Evolutionary conservation across 2,113 vertebrate species (phyloP).

Genomic region (Oreochromis niloticus): DNA sequence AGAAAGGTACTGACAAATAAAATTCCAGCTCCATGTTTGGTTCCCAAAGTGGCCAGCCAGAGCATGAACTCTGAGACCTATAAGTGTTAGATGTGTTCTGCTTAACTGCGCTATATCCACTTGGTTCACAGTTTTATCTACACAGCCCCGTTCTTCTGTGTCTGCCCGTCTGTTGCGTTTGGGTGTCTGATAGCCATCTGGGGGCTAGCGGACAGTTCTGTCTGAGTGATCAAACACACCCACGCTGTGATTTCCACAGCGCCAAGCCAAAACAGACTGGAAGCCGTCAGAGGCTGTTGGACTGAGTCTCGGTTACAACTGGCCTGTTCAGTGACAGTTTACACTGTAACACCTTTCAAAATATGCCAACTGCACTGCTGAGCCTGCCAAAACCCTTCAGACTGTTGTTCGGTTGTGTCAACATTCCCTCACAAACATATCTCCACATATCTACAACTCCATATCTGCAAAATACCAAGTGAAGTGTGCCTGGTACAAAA

Average conservation of each 20-base stretch:
- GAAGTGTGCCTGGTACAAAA: neutral
- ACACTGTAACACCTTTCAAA: conserved; percentile 35
- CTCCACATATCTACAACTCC: neutral
- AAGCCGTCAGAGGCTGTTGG: conserved; percentile 12
- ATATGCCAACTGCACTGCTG: conserved; percentile 12
- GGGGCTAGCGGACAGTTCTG: conserved; percentile 35
- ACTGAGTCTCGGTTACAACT: conserved; percentile 10
- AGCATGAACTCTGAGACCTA: neutral
- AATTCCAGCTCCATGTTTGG: neutral
- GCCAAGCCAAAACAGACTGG: conserved; percentile 23
- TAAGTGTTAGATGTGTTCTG: neutral
- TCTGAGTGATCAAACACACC: conserved; percentile 48
- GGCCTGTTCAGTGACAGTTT: conserved; percentile 36
- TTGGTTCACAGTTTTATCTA: conserved; percentile 30
- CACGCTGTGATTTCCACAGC: conserved; percentile 35
- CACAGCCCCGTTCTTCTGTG: neutral
- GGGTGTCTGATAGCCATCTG: conserved; percentile 32
- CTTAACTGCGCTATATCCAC: neutral
- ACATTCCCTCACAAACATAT: neutral
- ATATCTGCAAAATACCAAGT: neutral
- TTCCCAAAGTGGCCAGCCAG: neutral
- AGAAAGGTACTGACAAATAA: neutral
- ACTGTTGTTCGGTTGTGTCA: conserved; percentile 20
- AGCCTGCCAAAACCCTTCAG: conserved; percentile 23
- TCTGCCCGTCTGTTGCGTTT: conserved; percentile 27